Evolutionary conservation across 2,113 vertebrate genomes (phyloP), one percentile per base, ranked within the genome.

Genomic region (Megaceryle torquata): DNA sequence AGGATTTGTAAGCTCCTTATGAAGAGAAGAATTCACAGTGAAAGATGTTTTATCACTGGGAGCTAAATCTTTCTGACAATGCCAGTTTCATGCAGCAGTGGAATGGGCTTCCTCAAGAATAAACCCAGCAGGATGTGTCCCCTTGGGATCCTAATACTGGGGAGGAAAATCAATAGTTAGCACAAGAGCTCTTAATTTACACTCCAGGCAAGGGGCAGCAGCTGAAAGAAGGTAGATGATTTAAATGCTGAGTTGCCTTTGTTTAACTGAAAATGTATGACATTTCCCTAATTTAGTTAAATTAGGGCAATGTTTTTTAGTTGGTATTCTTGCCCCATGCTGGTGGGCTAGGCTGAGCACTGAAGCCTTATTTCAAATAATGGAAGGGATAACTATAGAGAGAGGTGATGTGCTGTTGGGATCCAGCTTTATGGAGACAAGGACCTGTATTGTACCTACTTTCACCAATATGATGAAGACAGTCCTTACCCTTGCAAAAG

Each of bases 1-100:
- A 95, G 87, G 59, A 78, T 96, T 95, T 90, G 71, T 96, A 95
- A 96, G 70, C 79, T 95, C 54, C 82, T 88, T 96, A 96, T 94
- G 79, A 95, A 96, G 97, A 98, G 86, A 92, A 97, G 65, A 95
- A 95, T 74, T 81, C 89, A 93, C 68, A 95, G 51, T 81, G 83
- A 92, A 95, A 96, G 59, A 89, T 84, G 44, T 91, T 81, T 96
- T 96, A 70, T 88, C 95, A 69, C 81, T 1, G 1, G 48, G 28
- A 97, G 39, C 41, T 95, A 95, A 94, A 95, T 95, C 95, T 96
- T 96, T 54, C 86, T 95, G 95, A 92, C 79, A 95, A 56, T 72
- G 14, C 26, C 60, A 93, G 82, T 56, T 88, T 77, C 97, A 70
- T 84, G n/a, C 20, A 86, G 65, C 61, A 75, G 56, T 82, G 57